Evolutionary conservation across 2,113 vertebrate species (phyloP).

Genomic region (Leucoraja erinaceus): DNA sequence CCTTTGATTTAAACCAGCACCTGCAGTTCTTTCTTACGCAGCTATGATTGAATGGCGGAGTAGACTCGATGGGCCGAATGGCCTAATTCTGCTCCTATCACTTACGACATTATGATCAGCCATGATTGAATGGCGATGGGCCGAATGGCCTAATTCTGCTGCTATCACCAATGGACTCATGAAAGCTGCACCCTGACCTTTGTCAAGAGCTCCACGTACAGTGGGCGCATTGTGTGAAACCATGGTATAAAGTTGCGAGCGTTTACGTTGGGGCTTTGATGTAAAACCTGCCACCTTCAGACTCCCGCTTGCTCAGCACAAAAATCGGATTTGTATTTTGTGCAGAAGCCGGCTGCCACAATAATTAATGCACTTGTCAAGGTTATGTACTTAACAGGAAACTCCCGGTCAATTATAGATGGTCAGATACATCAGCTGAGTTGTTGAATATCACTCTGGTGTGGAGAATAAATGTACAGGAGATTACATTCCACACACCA

Average conservation of each 20-base stretch:
- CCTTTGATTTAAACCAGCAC: too few species aligned
- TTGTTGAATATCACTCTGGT: not conserved
- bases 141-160: too few species aligned
- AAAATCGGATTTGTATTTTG: conserved; percentile 10
- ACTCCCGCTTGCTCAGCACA: not conserved
- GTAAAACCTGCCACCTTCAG: conserved; percentile 3
- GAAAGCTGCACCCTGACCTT: not conserved
- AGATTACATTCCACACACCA: not conserved
- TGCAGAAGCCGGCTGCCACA: conserved; percentile 11
- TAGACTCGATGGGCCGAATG: too few species aligned
- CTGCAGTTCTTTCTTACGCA: too few species aligned
- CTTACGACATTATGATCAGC: too few species aligned
- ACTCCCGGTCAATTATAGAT: conserved; percentile 34
- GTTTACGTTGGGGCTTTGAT: not conserved
- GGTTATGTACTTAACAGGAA: conserved; percentile 37
- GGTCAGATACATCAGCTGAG: conserved; percentile 27
- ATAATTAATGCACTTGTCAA: conserved; percentile 38
- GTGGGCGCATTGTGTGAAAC: not conserved
- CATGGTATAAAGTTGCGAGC: not conserved
- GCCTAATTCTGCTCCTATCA: too few species aligned
- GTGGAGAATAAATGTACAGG: not conserved
- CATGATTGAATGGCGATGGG: too few species aligned
- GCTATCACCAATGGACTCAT: not conserved
- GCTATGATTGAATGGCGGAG: too few species aligned
- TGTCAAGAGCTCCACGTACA: not conserved